A percentile compares a stretch with the other conserved stretches of the same genome.
Conservation (phyloP, 2,888 invertebrate species). For the Drosophila testacea region DNA sequence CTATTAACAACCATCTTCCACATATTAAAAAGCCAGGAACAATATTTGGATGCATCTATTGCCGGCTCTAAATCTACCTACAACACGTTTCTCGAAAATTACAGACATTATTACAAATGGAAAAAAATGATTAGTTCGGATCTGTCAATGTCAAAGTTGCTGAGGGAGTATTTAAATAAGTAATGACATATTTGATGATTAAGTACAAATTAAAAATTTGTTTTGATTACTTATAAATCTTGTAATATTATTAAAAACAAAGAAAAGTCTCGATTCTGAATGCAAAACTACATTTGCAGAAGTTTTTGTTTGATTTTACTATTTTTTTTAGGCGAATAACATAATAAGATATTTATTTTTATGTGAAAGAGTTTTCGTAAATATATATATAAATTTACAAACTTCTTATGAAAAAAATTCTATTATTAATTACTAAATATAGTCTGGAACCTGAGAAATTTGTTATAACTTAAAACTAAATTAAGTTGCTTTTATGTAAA, state of each 20-base stretch:
- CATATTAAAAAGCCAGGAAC: constrained; percentile 32
- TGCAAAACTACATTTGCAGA: too few species aligned
- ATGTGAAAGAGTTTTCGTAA: too few species aligned
- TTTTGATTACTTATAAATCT: background rate
- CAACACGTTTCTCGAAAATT: constrained; percentile 24
- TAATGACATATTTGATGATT: background rate
- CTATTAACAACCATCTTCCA: constrained; percentile 22
- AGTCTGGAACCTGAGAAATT: too few species aligned
- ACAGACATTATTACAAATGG: constrained; percentile 42
- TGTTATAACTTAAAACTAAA: too few species aligned
- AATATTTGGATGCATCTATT: constrained; percentile 2
- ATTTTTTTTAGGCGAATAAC: too few species aligned
- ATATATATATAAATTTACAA: too few species aligned
- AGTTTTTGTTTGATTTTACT: too few species aligned
- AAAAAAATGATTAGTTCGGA: constrained; percentile 32
- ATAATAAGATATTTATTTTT: too few species aligned
- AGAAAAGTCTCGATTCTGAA: background rate
- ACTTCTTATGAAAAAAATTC: too few species aligned
- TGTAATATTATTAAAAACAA: background rate
- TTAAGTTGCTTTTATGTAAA: too few species aligned
- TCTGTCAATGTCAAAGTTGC: constrained; percentile 28
- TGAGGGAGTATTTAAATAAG: constrained; percentile 19
- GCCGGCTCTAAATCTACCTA: constrained; percentile 22
- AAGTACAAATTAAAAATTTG: background rate
- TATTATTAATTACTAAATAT: too few species aligned